Evolutionary conservation across 2,888 invertebrate species (phyloP), one percentile per base, ranked within the genome.

Genomic region (Sinopyrophorus schimmeli): DNA sequence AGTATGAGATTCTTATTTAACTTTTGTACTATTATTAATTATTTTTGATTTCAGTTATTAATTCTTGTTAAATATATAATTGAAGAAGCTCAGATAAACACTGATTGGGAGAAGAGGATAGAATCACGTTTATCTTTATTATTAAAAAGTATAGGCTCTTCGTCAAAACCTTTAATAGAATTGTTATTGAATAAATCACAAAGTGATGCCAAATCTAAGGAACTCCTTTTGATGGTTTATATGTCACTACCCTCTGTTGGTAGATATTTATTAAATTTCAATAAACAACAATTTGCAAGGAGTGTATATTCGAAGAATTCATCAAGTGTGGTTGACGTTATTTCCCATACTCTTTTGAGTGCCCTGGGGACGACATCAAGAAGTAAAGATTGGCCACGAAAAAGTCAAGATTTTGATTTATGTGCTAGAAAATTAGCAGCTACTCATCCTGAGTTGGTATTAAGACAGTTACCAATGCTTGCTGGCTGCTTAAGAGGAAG

Each of bases 401-500:
- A 83, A 58, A 84, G 87, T 57, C 79, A 80, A 43, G 89, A 90
- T 62, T 81, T 87, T 14, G 90, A 90, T 63, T 70, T 88, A n/a
- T 81, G 87, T 18, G 80, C 87, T 12, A 74, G 89, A 38, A 92
- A 94, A 79, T 76, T 91, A 72, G 90, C 92, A 0, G 83, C 89
- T 1, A 82, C 84, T 6, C 87, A 90, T 78, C 89, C 89, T 2
- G 72, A 89, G 62, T 74, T 95, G 1, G 84, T 94, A 1, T 72
- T 89, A 3, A 80, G 95, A 15, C 95, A 96, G 66, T 75, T 96
- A 59, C 86, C 89, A 2, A 85, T 95, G 74, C 76, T 93, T 5
- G 87, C 87, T 0, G 86, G 84, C 7, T 81, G 85, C 46, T 78
- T 96, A 60, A 83, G 84, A 65, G 91, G 90, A 1, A 77, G 88